These are phyloP conservation scores for Melanotaenia pygmaea DNA, from an alignment of 2,797 vertebrate genomes.

Conservation along the genomic window DNA sequence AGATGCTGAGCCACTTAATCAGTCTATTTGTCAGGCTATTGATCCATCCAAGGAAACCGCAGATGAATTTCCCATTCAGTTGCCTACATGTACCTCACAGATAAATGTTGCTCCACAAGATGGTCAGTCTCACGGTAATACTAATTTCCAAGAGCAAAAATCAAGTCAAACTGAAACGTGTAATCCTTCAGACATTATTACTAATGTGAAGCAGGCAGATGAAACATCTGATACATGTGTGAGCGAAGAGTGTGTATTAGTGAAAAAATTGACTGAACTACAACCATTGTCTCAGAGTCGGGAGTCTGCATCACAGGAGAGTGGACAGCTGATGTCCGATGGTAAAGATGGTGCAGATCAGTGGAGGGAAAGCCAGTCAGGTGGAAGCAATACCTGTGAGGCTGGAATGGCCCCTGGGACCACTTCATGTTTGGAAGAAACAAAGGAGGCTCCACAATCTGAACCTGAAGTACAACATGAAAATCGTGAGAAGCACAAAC, in stretches of 20 bases:
- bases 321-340: neutral
- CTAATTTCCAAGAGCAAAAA: conserved; percentile 15
- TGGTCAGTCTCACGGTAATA: neutral
- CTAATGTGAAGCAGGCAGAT: conserved; percentile 3
- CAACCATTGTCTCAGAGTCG: neutral
- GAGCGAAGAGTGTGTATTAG: neutral
- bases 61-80: conserved; percentile 10
- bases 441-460: neutral
- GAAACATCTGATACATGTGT: neutral
- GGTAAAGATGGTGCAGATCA: neutral
- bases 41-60: conserved; percentile 5
- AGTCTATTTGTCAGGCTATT: neutral
- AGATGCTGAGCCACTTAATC: neutral
- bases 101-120: neutral
- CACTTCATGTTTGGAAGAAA: conserved; percentile 3
- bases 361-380: neutral
- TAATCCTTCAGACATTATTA: neutral
- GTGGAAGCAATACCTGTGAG: neutral
- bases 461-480: neutral
- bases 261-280: conserved; percentile 3
- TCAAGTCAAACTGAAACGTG: neutral
- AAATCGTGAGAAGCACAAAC: conserved; percentile 8
- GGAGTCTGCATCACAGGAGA: conserved; percentile 16
- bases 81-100: conserved; percentile 12
- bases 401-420: neutral